Evolutionary conservation across 2,888 invertebrate genomes (phyloP).

Genomic region (Encarsia formosa): DNA sequence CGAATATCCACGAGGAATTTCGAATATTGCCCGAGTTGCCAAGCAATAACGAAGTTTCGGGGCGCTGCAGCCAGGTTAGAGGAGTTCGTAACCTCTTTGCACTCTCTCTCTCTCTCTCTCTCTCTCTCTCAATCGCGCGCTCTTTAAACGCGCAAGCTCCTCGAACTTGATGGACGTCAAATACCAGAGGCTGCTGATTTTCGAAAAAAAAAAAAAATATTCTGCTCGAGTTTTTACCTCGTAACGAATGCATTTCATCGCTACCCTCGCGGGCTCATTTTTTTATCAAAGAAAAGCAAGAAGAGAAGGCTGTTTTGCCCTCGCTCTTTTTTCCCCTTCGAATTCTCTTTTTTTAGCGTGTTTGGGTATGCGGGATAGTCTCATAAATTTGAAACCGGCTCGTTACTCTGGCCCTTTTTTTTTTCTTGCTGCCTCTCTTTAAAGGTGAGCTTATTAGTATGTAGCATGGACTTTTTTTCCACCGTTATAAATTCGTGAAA

Average conservation of each 20-base stretch:
- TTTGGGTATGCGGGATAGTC: neutral
- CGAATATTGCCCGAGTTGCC: constrained; percentile 22
- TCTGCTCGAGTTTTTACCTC: too few relatives aligned
- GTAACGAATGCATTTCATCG: constrained; percentile 12
- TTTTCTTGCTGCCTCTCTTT: neutral
- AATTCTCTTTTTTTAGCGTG: neutral
- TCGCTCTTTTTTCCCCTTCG: neutral
- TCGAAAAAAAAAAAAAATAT: too few relatives aligned
- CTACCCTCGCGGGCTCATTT: constrained; percentile 10
- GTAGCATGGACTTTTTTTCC: too few relatives aligned
- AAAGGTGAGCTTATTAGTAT: too few relatives aligned
- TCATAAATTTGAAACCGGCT: constrained; percentile 5
- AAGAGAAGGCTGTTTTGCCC: neutral
- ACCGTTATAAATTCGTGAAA: too few relatives aligned
- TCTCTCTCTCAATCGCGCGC: neutral
- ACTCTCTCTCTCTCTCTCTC: neutral
- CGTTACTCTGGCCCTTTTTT: neutral
- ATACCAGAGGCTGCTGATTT: too few relatives aligned
- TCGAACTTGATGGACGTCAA: neutral
- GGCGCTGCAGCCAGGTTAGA: neutral
- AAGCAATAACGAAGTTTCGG: constrained; percentile 23
- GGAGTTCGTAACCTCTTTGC: neutral
- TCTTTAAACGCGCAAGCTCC: neutral
- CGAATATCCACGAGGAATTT: constrained; percentile 17
- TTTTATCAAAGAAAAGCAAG: too few relatives aligned